Evolutionary conservation across 2,797 vertebrate genomes (phyloP).

Genomic region (Scarus forsteni): DNA sequence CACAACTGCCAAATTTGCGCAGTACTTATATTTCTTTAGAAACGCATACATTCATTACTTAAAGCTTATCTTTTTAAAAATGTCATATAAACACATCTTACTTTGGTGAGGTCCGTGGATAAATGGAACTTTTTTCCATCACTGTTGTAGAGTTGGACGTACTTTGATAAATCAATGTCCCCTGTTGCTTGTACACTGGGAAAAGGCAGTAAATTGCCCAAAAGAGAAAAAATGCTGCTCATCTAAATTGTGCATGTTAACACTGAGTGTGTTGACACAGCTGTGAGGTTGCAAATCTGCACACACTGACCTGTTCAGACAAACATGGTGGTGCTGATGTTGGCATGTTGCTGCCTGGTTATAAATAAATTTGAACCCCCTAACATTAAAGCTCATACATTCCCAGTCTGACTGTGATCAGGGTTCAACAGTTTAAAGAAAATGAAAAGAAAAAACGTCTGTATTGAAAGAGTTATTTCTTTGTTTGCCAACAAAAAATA

Average conservation of each 20-base stretch:
- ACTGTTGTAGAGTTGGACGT: no score
- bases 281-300: conserved; percentile 17
- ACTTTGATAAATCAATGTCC: no score
- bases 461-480: conserved; percentile 1
- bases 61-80: no score
- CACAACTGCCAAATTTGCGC: no score
- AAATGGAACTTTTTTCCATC: no score
- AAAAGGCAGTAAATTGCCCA: no score
- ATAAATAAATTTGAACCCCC: conserved; percentile 13
- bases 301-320: neutral
- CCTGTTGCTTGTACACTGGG: no score
- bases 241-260: neutral
- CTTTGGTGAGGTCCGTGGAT: no score
- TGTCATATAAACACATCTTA: no score
- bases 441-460: neutral
- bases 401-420: conserved; percentile 9
- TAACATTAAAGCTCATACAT: neutral
- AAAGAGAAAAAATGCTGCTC: no score
- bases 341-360: neutral
- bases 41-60: no score
- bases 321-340: conserved; percentile 22
- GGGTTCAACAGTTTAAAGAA: conserved; percentile 26
- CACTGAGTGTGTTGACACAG: conserved; percentile 50
- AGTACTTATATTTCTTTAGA: no score
- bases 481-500: conserved; percentile 20